A percentile compares a stretch with the other conserved stretches of the same genome.
These are phyloP conservation scores for Penelope pileata DNA, from an alignment of 2,113 vertebrate genomes.

Conservation along the genomic window DNA sequence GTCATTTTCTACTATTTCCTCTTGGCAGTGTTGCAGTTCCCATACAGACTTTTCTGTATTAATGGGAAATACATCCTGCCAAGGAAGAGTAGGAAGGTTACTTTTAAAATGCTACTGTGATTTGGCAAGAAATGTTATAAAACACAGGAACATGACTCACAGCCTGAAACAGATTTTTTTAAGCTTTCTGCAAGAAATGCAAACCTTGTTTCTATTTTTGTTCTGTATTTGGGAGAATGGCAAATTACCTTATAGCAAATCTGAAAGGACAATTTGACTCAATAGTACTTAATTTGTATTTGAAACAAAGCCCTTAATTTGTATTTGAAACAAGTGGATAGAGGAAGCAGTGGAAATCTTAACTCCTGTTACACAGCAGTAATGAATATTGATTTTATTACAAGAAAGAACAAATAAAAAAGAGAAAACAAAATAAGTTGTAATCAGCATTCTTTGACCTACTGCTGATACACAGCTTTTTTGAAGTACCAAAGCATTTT, in stretches of 20 bases:
- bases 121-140: conserved; percentile 17
- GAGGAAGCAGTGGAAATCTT: neutral
- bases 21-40: neutral
- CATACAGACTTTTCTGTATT: neutral
- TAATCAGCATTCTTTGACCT: neutral
- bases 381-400: conserved; percentile 14
- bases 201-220: conserved; percentile 12
- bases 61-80: neutral
- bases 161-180: conserved; percentile 8
- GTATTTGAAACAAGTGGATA: neutral
- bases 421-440: neutral
- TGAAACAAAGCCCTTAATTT: conserved; percentile 3
- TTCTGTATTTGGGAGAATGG: neutral
- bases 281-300: conserved; percentile 28
- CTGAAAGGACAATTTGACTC: conserved; percentile 11
- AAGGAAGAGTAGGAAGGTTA: conserved; percentile 1
- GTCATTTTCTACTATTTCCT: neutral
- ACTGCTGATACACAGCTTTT: neutral
- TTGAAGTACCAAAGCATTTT: neutral
- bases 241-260: conserved; percentile 19
- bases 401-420: neutral
- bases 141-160: neutral
- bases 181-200: neutral
- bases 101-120: neutral
- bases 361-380: neutral